phyloP scores from a whole-genome alignment of 2,113 vertebrate genomes.

The Oryzias javanicus region DNA sequence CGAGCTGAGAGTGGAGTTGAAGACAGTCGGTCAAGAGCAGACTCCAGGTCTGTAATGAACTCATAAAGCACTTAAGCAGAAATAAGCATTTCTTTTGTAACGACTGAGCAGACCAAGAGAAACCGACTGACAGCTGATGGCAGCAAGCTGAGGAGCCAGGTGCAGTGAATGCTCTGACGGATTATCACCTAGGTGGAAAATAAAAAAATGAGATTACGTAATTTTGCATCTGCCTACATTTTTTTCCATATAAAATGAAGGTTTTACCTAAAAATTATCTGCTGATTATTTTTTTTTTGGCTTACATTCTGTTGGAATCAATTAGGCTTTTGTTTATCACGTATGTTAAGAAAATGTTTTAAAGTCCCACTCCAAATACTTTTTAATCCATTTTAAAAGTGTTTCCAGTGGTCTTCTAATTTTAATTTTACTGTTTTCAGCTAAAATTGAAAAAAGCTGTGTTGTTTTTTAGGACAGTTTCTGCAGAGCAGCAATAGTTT shows the following conservation, averaged over 20 bases:
- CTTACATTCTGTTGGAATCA: not conserved
- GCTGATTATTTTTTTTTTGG: not conserved
- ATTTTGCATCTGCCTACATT: not conserved
- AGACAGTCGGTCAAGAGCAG: not conserved
- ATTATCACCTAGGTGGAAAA: constrained; percentile 4
- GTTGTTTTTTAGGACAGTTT: no score
- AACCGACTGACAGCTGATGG: not conserved
- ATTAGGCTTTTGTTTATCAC: no score
- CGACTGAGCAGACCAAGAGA: not conserved
- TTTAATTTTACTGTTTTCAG: no score
- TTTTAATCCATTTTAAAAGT: no score
- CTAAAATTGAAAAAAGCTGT: no score
- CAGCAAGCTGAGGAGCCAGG: not conserved
- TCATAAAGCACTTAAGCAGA: not conserved
- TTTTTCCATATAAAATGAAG: not conserved
- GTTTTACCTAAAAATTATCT: no score
- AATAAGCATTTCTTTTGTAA: not conserved
- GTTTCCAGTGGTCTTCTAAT: no score
- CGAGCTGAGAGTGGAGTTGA: not conserved
- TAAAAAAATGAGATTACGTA: not conserved
- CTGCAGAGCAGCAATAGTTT: no score
- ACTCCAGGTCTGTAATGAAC: not conserved
- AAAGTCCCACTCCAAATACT: no score
- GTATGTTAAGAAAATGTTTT: no score
- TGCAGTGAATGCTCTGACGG: not conserved